phyloP scores from a whole-genome alignment of 2,888 invertebrate species.

The Ypsolopha scabrella region DNA sequence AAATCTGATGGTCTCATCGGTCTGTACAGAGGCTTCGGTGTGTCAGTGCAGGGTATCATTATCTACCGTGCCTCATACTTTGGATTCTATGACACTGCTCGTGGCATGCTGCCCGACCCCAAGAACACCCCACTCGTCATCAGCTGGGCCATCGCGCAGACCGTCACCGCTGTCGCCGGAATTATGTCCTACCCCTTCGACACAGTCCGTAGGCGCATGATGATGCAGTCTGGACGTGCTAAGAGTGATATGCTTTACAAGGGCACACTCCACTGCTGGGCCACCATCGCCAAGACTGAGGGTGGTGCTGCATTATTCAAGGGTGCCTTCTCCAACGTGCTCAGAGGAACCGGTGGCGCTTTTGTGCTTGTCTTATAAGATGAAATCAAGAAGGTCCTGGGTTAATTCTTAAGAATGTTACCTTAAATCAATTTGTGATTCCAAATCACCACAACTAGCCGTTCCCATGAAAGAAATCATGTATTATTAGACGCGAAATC shows the following conservation, averaged over 20 bases:
- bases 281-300: conserved; percentile 86
- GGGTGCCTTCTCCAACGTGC: conserved; percentile 94
- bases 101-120: conserved; percentile 92
- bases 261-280: conserved; percentile 93
- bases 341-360: conserved; percentile 95
- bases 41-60: conserved; percentile 96
- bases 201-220: conserved; percentile 96
- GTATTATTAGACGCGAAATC: conserved; percentile 61
- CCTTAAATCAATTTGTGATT: conserved; percentile 59
- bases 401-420: conserved; percentile 58
- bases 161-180: conserved; percentile 82
- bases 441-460: conserved; percentile 47
- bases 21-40: conserved; percentile 94
- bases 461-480: conserved; percentile 61
- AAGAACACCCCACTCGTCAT: conserved; percentile 93
- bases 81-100: conserved; percentile 96
- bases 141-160: conserved; percentile 95
- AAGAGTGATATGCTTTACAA: conserved; percentile 88
- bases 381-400: conserved; percentile 82
- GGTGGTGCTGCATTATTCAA: conserved; percentile 93
- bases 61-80: conserved; percentile 97
- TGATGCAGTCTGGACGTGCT: conserved; percentile 97
- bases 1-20: conserved; percentile 87
- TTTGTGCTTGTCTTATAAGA: conserved; percentile 94
- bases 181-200: conserved; percentile 97